Evolutionary conservation across 1,140 invertebrate genomes (phyloP).

Genomic region (Maconellicoccus hirsutus): DNA sequence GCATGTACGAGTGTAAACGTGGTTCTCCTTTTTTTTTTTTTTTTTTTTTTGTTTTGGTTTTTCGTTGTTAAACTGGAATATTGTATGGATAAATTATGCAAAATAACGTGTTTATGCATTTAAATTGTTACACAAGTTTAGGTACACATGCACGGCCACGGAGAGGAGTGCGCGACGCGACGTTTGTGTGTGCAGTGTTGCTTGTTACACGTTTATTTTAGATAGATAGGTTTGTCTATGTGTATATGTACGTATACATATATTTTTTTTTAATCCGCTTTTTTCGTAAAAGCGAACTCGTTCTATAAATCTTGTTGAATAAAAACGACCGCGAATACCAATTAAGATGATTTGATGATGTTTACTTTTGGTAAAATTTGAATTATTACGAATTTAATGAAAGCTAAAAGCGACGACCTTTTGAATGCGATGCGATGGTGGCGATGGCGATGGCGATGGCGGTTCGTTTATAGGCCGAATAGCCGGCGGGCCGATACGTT

Average conservation of each 20-base stretch:
- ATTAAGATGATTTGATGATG: constrained; percentile 1
- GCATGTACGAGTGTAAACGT: too few relatives aligned
- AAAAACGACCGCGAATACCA: background rate
- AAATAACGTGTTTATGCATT: constrained; percentile 12
- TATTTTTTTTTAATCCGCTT: background rate
- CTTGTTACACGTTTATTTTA: background rate
- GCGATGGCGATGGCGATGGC: too few relatives aligned
- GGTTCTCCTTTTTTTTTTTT: background rate
- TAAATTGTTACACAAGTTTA: constrained; percentile 1
- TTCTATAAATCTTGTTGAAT: background rate
- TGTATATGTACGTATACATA: too few relatives aligned
- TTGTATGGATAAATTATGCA: constrained; percentile 13
- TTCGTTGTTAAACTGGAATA: constrained; percentile 2
- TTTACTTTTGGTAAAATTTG: background rate
- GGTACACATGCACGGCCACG: background rate
- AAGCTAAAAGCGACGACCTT: background rate
- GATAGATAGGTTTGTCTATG: too few relatives aligned
- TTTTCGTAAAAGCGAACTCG: constrained; percentile 1
- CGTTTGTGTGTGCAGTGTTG: background rate
- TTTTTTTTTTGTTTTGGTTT: too few relatives aligned
- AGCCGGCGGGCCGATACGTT: too few relatives aligned
- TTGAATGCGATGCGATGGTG: too few relatives aligned
- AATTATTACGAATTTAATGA: background rate
- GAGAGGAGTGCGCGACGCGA: background rate
- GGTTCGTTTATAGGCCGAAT: too few relatives aligned